phyloP scores from a whole-genome alignment of 2,888 invertebrate species.

The Allophyes oxyacanthae region DNA sequence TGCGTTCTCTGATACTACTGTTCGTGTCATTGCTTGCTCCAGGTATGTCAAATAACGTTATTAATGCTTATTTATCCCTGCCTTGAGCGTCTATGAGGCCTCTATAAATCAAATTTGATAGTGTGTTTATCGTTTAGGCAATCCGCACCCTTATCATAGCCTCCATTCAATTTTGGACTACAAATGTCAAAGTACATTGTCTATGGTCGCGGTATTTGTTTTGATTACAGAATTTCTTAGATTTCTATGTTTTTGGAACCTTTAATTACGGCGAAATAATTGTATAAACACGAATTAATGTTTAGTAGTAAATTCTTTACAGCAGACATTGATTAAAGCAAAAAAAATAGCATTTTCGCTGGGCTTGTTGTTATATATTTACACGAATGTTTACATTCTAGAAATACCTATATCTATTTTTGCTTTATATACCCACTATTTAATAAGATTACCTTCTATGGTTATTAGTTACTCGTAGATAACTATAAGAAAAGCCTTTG shows the following conservation, averaged over 20 bases:
- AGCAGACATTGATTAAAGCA: background rate
- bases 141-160: constrained; percentile 25
- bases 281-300: no score
- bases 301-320: no score
- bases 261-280: background rate
- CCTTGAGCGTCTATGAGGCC: constrained; percentile 14
- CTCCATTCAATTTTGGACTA: constrained; percentile 17
- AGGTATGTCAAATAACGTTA: constrained; percentile 77
- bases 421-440: background rate
- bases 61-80: constrained; percentile 21
- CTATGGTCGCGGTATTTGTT: constrained; percentile 60
- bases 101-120: constrained; percentile 28
- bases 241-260: background rate
- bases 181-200: constrained; percentile 64
- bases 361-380: constrained; percentile 29
- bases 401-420: background rate
- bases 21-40: constrained; percentile 76
- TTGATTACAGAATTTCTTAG: constrained; percentile 24
- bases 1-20: constrained; percentile 82
- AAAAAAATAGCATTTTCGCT: background rate
- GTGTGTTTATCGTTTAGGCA: constrained; percentile 37
- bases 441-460: background rate
- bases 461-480: background rate
- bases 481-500: no score
- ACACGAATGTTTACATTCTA: constrained; percentile 27